These are phyloP conservation scores for Pristionchus entomophagus DNA, from an alignment of 2,888 invertebrate species.

Conservation along the genomic window DNA sequence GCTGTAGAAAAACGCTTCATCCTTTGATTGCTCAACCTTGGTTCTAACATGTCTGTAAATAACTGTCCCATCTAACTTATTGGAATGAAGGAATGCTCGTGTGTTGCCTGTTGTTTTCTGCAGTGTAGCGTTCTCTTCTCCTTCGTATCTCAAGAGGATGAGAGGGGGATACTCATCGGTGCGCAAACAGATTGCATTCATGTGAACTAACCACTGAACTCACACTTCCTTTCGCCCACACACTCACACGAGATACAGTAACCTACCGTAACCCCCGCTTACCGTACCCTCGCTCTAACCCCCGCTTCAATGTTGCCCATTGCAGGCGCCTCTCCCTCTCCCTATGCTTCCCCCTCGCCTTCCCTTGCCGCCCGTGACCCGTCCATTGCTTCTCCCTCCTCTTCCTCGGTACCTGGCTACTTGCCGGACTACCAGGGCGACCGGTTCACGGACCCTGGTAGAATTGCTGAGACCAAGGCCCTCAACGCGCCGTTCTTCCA, in stretches of 20 bases:
- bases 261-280: constrained; percentile 24
- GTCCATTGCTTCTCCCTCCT: background rate
- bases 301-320: constrained; percentile 15
- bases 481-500: constrained; percentile 57
- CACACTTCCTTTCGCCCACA: background rate
- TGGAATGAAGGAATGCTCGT: constrained; percentile 31
- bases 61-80: background rate
- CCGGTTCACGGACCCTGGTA: constrained; percentile 66
- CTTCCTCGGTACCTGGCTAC: constrained; percentile 60
- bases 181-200: constrained; percentile 22
- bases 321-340: constrained; percentile 22
- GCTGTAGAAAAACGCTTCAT: too few species aligned
- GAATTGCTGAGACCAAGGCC: constrained; percentile 61
- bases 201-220: constrained; percentile 25
- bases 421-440: constrained; percentile 73
- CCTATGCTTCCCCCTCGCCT: background rate
- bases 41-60: constrained; percentile 28
- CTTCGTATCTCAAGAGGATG: background rate
- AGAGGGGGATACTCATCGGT: background rate
- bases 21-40: background rate
- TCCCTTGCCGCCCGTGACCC: background rate
- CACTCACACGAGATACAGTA: background rate
- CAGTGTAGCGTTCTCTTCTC: constrained; percentile 11
- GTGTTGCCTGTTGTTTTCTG: constrained; percentile 28
- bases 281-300: constrained; percentile 22